phyloP scores from a whole-genome alignment of 2,797 vertebrate genomes.

The Sandelia bainsii region DNA sequence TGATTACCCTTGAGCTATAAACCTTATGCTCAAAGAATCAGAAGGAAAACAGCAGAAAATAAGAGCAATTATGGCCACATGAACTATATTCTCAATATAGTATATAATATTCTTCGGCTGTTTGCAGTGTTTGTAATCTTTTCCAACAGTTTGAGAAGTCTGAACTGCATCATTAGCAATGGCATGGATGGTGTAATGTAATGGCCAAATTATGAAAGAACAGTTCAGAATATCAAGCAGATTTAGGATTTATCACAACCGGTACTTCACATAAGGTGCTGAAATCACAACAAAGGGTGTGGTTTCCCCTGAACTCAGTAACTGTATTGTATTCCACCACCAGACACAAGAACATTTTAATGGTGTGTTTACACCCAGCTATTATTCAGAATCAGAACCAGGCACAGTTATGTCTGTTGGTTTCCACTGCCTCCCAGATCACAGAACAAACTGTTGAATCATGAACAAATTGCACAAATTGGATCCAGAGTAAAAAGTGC shows the following conservation, averaged over 20 bases:
- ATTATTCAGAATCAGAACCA: conserved; percentile 54
- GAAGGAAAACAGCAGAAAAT: conserved; percentile 34
- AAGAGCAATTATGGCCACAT: conserved; percentile 30
- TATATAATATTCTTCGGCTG: too few species aligned
- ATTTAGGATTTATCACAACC: conserved; percentile 46
- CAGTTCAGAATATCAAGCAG: conserved; percentile 28
- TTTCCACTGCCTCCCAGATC: conserved; percentile 55
- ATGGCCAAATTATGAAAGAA: conserved; percentile 28
- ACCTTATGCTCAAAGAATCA: conserved; percentile 10
- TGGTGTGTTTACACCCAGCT: conserved; percentile 46
- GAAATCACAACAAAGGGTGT: conserved; percentile 36
- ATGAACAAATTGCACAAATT: conserved; percentile 36
- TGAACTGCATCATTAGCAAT: conserved; percentile 64
- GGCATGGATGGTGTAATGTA: conserved; percentile 23
- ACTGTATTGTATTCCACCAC: conserved; percentile 31
- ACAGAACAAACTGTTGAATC: conserved; percentile 31
- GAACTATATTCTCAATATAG: conserved; percentile 18
- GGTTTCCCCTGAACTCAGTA: conserved; percentile 39
- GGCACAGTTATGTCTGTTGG: conserved; percentile 52
- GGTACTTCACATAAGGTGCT: conserved; percentile 22
- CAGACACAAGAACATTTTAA: conserved; percentile 37
- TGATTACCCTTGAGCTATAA: conserved; percentile 18
- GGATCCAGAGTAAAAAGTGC: conserved; percentile 25
- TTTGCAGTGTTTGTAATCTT: conserved; percentile 44
- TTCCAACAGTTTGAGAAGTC: conserved; percentile 34